Evolutionary conservation across 2,888 invertebrate genomes (phyloP).

Genomic region (Noctua pronuba): DNA sequence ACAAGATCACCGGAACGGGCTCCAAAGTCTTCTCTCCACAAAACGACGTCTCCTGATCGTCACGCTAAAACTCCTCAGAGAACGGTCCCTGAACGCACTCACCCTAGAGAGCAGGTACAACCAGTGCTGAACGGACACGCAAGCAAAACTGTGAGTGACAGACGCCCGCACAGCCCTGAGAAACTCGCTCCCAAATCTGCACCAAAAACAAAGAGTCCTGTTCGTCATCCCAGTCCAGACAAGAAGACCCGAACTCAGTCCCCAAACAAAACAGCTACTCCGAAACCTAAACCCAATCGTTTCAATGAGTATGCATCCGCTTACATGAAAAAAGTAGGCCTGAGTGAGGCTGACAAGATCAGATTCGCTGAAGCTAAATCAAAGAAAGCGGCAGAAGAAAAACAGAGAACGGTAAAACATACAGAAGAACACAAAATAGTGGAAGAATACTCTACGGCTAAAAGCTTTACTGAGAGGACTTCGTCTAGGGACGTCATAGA

Average conservation of each 20-base stretch:
- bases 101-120: constrained; percentile 68
- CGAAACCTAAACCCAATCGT: constrained; percentile 83
- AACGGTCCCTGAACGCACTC: constrained; percentile 63
- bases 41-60: constrained; percentile 76
- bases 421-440: constrained; percentile 70
- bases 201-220: constrained; percentile 74
- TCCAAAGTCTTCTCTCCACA: constrained; percentile 69
- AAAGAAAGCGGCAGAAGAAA: constrained; percentile 72
- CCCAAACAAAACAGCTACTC: constrained; percentile 77
- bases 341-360: constrained; percentile 81
- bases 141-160: constrained; percentile 66
- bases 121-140: constrained; percentile 76
- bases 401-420: constrained; percentile 68
- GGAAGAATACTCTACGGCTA: constrained; percentile 74
- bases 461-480: constrained; percentile 76
- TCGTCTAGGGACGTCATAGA: constrained; percentile 82
- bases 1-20: constrained; percentile 73
- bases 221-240: constrained; percentile 83
- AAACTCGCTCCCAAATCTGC: constrained; percentile 73
- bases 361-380: constrained; percentile 75
- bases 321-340: constrained; percentile 87
- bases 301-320: constrained; percentile 88
- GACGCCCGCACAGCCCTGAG: constrained; percentile 78
- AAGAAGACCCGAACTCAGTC: constrained; percentile 82
- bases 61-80: constrained; percentile 69